Evolutionary conservation across 64 coral and sea anemone species (phyloP).

Genomic region (Actinia tenebrosa): DNA sequence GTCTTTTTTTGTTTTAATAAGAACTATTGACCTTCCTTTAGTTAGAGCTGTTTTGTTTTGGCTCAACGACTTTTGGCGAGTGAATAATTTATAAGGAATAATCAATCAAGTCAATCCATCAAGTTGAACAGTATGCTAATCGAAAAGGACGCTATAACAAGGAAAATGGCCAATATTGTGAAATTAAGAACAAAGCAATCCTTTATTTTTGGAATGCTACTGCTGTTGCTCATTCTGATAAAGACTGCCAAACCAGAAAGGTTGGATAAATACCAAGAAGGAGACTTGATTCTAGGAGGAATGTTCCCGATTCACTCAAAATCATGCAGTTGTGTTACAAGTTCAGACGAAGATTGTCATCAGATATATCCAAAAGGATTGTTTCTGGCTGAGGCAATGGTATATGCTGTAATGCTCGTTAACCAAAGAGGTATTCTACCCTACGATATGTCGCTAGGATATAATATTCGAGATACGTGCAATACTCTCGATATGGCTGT

Average conservation of each 20-base stretch:
- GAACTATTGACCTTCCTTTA: neutral
- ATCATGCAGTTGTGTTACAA: neutral
- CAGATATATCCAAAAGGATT: slow-evolving; percentile 29
- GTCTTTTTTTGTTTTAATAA: neutral
- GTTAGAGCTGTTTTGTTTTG: neutral
- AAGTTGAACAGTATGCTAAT: neutral
- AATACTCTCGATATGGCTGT: slow-evolving; percentile 6
- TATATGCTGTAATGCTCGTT: slow-evolving; percentile 58
- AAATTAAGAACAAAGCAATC: neutral
- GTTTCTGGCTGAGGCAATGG: slow-evolving; percentile 39
- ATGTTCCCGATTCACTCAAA: slow-evolving; percentile 40
- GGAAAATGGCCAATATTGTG: neutral
- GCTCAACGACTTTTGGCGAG: neutral
- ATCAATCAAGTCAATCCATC: slow-evolving; percentile 11
- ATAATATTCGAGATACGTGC: slow-evolving; percentile 41
- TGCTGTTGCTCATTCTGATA: neutral
- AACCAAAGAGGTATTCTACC: slow-evolving; percentile 38
- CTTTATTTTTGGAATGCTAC: neutral
- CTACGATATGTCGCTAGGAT: slow-evolving; percentile 33
- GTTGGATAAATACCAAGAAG: slow-evolving; percentile 6
- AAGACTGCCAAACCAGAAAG: neutral
- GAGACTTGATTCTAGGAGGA: slow-evolving; percentile 46
- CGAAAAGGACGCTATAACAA: neutral
- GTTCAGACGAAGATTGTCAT: neutral
- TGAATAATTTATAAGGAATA: neutral